A percentile compares a stretch with the other conserved stretches of the same genome.
Conservation (phyloP, 2,888 invertebrate species). For the Hirtodrosophila cameraria region DNA sequence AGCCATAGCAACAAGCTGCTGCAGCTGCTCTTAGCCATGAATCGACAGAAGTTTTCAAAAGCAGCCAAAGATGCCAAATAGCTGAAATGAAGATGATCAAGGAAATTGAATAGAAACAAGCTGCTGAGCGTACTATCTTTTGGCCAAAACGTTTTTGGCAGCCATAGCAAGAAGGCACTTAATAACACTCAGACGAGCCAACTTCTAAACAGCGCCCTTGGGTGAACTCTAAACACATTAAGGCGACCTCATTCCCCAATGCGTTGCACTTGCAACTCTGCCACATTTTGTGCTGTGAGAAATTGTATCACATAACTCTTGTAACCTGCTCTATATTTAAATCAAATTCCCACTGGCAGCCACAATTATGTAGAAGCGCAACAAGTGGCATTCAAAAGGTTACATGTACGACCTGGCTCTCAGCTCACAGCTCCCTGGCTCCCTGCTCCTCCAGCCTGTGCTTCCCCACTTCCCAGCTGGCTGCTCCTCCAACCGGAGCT, state of each 20-base stretch:
- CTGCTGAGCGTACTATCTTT: constrained; percentile 1
- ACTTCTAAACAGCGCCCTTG: not conserved
- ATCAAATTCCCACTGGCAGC: constrained; percentile 50
- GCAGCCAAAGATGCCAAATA: constrained; percentile 44
- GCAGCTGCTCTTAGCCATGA: constrained; percentile 39
- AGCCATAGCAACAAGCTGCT: constrained; percentile 51
- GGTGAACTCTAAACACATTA: too few species aligned
- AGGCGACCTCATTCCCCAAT: constrained; percentile 6
- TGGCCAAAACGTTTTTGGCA: constrained; percentile 38
- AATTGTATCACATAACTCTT: constrained; percentile 43
- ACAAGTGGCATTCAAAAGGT: constrained; percentile 57
- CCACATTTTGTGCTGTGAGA: constrained; percentile 20
- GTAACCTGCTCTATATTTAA: constrained; percentile 54
- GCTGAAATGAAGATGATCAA: constrained; percentile 33
- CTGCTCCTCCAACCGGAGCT: constrained; percentile 10
- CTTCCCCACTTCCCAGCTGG: too few species aligned
- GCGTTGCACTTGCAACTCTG: constrained; percentile 8
- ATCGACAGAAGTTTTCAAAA: constrained; percentile 22
- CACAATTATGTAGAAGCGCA: constrained; percentile 51
- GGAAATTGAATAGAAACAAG: constrained; percentile 36
- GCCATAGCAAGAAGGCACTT: constrained; percentile 11
- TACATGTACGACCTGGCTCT: too few species aligned
- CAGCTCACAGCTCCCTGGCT: not conserved
- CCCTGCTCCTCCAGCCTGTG: not conserved
- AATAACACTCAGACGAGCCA: not conserved